Base-by-base conservation (phyloP, 2,797 vertebrate genomes). In the Lepidocolaptes lacrymiger region DNA sequence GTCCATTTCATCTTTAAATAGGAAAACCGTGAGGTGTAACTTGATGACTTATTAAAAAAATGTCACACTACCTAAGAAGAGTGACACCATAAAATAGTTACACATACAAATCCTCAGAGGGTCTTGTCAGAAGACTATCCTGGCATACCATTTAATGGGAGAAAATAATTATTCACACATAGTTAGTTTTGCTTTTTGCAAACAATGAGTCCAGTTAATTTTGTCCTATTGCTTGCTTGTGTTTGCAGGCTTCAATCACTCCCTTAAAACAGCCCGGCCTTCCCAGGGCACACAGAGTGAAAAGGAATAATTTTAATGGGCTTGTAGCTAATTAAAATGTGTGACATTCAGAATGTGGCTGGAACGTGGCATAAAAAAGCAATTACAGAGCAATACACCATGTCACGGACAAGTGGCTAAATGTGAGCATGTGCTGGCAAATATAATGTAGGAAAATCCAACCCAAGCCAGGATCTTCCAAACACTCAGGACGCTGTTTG, bases 301-400 rank as follows among this genome's bases (percentile, higher is more conserved):
- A 78, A 93, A 89, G n/a, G 28, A 76, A 63, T 88, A 59, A 69
- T 73, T 94, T 96, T 80, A 93, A 96, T 92, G 87, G 87, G 51
- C 58, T 94, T 80, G 91, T 66, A 77, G 85, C 90, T 96, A 95
- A 95, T 97, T 95, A 96, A 94, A 95, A 89, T n/a, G 46, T 89
- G 95, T 93, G 89, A 86, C 95, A 91, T 96, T 95, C 91, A 93
- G 92, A 86, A 72, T n/a, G 61, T 13, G 66, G 63, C 88, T 91
- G 95, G 88, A 91, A 91, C 21, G 43, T 16, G 73, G 36, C 84
- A 91, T 61, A 67, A 91, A 86, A 93, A 94, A 91, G 59, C 87
- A 88, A 94, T 94, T 93, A 93, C 75, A 56, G 95, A 52, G 69
- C 77, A 86, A 94, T 95, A 12, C 36, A 75, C 95, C 85, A 90